Evolutionary conservation across 2,888 invertebrate species (phyloP), one percentile per base, ranked within the genome.

Genomic region (Lithophane semibrunnea): DNA sequence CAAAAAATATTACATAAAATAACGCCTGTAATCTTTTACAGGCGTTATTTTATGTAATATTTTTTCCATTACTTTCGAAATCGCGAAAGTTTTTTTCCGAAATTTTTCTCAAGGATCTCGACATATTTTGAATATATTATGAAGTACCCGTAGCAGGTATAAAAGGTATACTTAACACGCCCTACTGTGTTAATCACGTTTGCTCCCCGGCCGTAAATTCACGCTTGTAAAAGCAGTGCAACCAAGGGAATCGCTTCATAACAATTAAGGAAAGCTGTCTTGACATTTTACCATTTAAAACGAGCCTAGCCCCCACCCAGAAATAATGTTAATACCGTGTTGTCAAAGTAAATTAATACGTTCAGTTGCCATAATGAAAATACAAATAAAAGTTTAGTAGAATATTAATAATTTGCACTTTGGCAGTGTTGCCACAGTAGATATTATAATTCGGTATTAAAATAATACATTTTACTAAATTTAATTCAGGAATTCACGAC

Each of bases 181-280:
- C 77, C 72, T 70, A 37, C 54, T 52, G 52, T 60, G 37, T 78
- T 82, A 85, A 86, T 84, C 79, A 84, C 64, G 82, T 84, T 84
- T 77, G 64, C 64, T 70, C 58, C 75, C 67, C 56, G 61, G 56
- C 71, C 71, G 72, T 80, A 77, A 75, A 69, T 75, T 77, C 56
- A 52, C 61, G 70, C 29, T 58, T 71, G 68, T 70, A 69, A 79
- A 77, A 77, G 73, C 76, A 56, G 47, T 73, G 65, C 70, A 78
- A 82, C 86, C 85, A 80, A 75, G 58, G 16, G 54, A 77, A 81
- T 79, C 47, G 58, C 70, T 84, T 84, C 63, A 84, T 79, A 74
- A 74, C 66, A 60, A 60, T 61, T 4, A 69, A 18, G 70, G 29
- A 75, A 54, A 29, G 29, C 29, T n/a, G 12, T 56, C 47, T 37